Base-by-base conservation (phyloP, 2,888 invertebrate species). In the Agrotis exclamationis region DNA sequence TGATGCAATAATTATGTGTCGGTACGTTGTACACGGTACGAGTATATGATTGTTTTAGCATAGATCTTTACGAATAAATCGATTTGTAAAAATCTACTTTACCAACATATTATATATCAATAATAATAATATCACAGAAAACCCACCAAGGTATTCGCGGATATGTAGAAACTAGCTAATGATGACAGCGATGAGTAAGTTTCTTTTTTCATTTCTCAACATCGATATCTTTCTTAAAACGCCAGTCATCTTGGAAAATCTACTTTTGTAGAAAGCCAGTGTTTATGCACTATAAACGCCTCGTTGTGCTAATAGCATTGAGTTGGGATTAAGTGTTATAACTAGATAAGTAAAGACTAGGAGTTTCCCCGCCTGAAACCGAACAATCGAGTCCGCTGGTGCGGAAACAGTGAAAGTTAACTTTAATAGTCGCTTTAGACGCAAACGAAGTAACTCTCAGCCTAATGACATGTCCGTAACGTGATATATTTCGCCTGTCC, bases 381-480 rank as follows among this genome's bases (percentile, higher is more conserved):
- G 74, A 77, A 80, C 84, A 84, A 84, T 79, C 53, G 78, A 3
- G 68, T 33, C 66, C 73, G 56, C 63, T 85, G 79, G 60, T 70
- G 86, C 86, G 75, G 82, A 85, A 85, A 80, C 74, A 74, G 85
- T 82, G 85, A 85, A 85, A 85, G 86, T 71, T 44, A 51, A 69
- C 76, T 79, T 81, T 39, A 77, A 74, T 63, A 69, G 54, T 58
- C 64, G 20, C 65, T 63, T 83, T 58, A 66, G 59, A 73, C 14
- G 70, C 77, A 70, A 73, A 76, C 66, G 28, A 56, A 79, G 74
- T 72, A 60, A 70, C 74, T 75, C 81, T 72, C 47, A 45, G 48
- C 62, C 44, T 76, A 84, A 83, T 83, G 81, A 84, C 78, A 87
- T 84, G 81, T 86, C 82, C 75, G 84, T 84, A 83, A 85, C 82